Evolutionary conservation across 2,797 vertebrate species (phyloP).

Genomic region (Betta splendens): DNA sequence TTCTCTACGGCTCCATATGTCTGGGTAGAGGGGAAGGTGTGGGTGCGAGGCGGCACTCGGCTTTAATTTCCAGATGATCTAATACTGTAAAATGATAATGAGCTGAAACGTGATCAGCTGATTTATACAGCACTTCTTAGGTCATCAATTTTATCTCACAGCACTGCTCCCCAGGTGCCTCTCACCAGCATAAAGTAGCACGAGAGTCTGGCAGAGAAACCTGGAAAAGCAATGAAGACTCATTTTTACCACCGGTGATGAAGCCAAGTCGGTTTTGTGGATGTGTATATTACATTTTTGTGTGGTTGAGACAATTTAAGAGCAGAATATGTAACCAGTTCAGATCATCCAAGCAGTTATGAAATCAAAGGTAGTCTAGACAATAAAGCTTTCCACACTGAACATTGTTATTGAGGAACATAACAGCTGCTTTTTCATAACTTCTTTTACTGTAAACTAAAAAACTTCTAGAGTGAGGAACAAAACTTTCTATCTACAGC

Average conservation of each 20-base stretch:
- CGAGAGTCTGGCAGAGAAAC: conserved; percentile 22
- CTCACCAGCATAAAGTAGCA: conserved; percentile 17
- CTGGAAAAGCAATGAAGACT: conserved; percentile 46
- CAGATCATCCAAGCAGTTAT: conserved; percentile 9
- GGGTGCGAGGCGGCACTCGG: conserved; percentile 59
- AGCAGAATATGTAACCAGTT: conserved; percentile 8
- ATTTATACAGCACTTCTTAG: conserved; percentile 65
- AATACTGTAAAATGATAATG: conserved; percentile 71
- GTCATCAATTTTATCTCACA: conserved; percentile 53
- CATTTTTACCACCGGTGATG: conserved; percentile 17
- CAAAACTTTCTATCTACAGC: no score
- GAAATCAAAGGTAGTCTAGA: conserved; percentile 1
- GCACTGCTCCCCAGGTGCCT: conserved; percentile 28
- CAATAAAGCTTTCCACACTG: not conserved
- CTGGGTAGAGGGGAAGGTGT: conserved; percentile 66
- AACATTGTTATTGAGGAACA: not conserved
- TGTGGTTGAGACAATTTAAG: not conserved
- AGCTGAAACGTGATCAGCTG: conserved; percentile 67
- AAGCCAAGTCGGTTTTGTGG: conserved; percentile 16
- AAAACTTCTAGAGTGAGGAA: not conserved
- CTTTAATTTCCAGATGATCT: conserved; percentile 72
- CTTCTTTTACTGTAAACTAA: conserved; percentile 4
- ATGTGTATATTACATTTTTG: not conserved
- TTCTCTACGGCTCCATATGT: conserved; percentile 70
- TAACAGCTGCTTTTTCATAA: not conserved